phyloP scores from a whole-genome alignment of 2,888 invertebrate species.

The Erebia epiphron region DNA sequence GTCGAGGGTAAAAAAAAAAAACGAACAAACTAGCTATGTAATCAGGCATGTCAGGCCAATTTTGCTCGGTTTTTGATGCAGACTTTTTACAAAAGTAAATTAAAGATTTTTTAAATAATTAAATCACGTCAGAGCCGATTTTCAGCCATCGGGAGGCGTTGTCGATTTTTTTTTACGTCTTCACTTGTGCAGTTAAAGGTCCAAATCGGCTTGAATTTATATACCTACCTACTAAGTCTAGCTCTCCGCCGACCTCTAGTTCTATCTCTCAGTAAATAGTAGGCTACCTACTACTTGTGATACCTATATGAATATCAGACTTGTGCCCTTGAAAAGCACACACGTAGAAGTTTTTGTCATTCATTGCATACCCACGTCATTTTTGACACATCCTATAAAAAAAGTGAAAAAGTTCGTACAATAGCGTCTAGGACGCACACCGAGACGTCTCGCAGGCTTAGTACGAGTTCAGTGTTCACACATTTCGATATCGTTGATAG shows the following conservation, averaged over 20 bases:
- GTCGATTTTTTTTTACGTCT: too few relatives aligned
- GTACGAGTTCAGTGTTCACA: conserved; percentile 3
- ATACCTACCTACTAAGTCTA: neutral
- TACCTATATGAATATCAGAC: neutral
- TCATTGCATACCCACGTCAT: conserved; percentile 25
- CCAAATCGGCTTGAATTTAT: too few relatives aligned
- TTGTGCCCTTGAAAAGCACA: conserved; percentile 25
- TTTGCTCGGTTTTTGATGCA: too few relatives aligned
- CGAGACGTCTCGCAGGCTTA: conserved; percentile 10
- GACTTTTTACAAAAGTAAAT: too few relatives aligned
- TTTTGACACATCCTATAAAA: conserved; percentile 27
- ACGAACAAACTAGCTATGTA: too few relatives aligned
- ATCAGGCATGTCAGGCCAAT: too few relatives aligned
- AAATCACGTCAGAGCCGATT: too few relatives aligned
- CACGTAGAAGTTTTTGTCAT: conserved; percentile 22
- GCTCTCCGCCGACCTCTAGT: neutral
- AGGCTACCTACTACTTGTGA: neutral
- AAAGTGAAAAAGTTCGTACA: conserved; percentile 27
- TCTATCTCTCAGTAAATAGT: neutral
- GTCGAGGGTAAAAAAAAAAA: too few relatives aligned
- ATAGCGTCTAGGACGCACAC: conserved; percentile 35
- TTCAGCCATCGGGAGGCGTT: too few relatives aligned
- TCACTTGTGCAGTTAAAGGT: too few relatives aligned
- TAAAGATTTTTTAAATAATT: too few relatives aligned
- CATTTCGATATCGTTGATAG: neutral